phyloP scores from a whole-genome alignment of 2,113 vertebrate genomes.

The Anser brachyrhynchus region DNA sequence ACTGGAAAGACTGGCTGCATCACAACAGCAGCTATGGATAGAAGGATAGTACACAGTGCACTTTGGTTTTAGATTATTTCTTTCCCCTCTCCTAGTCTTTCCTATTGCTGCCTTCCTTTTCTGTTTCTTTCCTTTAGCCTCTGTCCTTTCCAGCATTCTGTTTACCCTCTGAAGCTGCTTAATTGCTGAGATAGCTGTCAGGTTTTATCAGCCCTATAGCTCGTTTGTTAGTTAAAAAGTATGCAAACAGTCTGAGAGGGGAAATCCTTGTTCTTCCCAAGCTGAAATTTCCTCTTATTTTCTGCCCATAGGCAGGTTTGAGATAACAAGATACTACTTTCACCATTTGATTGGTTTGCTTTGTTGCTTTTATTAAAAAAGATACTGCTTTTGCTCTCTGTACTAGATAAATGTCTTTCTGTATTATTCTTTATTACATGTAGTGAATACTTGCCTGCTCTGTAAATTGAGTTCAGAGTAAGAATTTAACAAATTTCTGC shows the following conservation, averaged over 20 bases:
- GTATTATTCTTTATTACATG: not conserved
- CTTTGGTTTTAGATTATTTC: not conserved
- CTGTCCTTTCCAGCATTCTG: not conserved
- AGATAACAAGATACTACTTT: not conserved
- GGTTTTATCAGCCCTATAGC: not conserved
- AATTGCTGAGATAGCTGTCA: not conserved
- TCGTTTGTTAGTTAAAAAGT: not conserved
- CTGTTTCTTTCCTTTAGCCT: not conserved
- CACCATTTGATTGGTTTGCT: not conserved
- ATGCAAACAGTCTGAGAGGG: not conserved
- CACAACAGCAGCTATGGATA: not conserved
- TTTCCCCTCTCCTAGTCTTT: not conserved
- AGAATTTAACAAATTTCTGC: not conserved
- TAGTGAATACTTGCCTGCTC: not conserved
- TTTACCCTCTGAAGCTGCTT: not conserved
- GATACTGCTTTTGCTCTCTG: not conserved
- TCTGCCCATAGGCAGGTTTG: not conserved
- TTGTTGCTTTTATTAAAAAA: not conserved
- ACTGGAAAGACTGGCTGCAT: not conserved
- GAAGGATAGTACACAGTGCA: not conserved
- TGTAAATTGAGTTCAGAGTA: not conserved
- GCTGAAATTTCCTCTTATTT: not conserved
- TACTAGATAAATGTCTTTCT: not conserved
- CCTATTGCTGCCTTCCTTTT: not conserved
- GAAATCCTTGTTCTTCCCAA: not conserved